Evolutionary conservation across 1,140 invertebrate genomes (phyloP), one percentile per base, ranked within the genome.

Genomic region (Armadillidium nasatum): DNA sequence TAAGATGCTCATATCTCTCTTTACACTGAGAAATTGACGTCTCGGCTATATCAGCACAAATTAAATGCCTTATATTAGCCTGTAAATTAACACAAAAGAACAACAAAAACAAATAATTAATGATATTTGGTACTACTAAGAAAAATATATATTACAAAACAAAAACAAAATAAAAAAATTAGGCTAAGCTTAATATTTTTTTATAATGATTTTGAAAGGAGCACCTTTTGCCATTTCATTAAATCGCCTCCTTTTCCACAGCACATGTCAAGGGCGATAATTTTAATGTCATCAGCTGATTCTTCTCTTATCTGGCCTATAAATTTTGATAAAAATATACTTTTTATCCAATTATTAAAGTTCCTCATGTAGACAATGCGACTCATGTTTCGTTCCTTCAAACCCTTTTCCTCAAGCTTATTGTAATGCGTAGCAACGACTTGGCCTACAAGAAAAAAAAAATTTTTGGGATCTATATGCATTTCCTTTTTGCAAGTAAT

Each of bases 341-440:
- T 92, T 87, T 99, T 99, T 7, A 98, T 91, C 97, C 97, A 99
- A 85, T 99, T 99, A 85, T 99, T 99, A 83, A 99, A 97, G 86
- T 98, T 99, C 80, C 97, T 88, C 86, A 99, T 88, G 83, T 93
- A 91, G 82, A 95, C 91, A 80, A 99, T 99, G 43, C 93, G 89
- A 66, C 95, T 97, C 82, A 94, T 89, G 78, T 89, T 90, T 72
- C 97, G 87, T 79, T 90, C 89, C 68, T 87, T 88, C 11, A 94
- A 84, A 0, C 93, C 94, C 79, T 90, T 90, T 77, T 98, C 92
- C 84, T 91, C 88, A 4, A 94, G 82, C 50, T 89, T 86, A 85
- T 97, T 96, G 83, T 96, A 96, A 86, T 96, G 93, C 21, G 89
- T 87, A 10, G 93, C 93, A 13, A 95, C 92, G 21, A 76, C 44